Evolutionary conservation across 2,797 vertebrate genomes (phyloP).

Genomic region (Danionella dracula): DNA sequence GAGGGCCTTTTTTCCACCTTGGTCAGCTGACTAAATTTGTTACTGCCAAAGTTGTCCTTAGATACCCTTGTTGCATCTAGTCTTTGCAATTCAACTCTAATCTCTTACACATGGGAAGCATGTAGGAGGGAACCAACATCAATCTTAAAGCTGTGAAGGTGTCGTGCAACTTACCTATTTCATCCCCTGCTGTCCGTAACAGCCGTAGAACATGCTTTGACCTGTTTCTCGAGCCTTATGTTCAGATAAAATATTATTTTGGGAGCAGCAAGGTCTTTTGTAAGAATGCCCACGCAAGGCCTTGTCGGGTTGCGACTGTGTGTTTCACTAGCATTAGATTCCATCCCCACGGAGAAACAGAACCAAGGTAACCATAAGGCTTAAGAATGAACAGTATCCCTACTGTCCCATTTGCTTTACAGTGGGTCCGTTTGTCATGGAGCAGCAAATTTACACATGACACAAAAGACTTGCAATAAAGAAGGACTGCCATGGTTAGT

Average conservation of each 20-base stretch:
- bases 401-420: not conserved
- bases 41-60: constrained; percentile 31
- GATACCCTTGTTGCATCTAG: constrained; percentile 37
- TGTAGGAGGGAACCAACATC: constrained; percentile 36
- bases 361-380: constrained; percentile 20
- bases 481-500: not conserved
- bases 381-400: not conserved
- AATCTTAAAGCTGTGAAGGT: constrained; percentile 34
- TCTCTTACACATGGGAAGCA: constrained; percentile 28
- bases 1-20: not conserved
- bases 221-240: constrained; percentile 11
- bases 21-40: constrained; percentile 17
- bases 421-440: not conserved
- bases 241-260: constrained; percentile 7
- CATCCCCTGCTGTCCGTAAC: constrained; percentile 17
- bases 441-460: not conserved
- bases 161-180: constrained; percentile 24
- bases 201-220: constrained; percentile 4
- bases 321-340: constrained; percentile 23
- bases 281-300: constrained; percentile 32
- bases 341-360: constrained; percentile 31
- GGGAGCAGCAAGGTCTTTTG: constrained; percentile 11
- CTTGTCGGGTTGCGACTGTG: constrained; percentile 20
- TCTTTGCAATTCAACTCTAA: constrained; percentile 37
- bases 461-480: not conserved